These are phyloP conservation scores for Lithosia quadra DNA, from an alignment of 2,888 invertebrate genomes.

Conservation along the genomic window DNA sequence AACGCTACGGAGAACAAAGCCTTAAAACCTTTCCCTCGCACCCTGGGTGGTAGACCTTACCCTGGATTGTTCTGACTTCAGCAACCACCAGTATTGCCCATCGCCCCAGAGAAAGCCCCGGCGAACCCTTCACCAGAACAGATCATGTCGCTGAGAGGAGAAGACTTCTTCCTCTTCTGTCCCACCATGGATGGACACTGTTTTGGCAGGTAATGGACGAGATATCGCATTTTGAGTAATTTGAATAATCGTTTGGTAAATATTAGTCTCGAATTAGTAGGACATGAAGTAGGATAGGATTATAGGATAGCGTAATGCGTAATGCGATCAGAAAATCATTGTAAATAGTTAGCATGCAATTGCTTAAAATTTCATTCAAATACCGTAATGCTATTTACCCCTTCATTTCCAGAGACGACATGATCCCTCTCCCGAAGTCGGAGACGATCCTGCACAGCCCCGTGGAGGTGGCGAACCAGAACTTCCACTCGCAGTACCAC, in stretches of 20 bases:
- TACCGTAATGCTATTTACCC: no score
- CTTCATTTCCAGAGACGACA: slow-evolving; percentile 68
- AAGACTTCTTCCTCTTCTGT: slow-evolving; percentile 78
- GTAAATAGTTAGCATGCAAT: no score
- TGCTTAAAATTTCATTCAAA: no score
- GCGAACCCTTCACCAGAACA: slow-evolving; percentile 65
- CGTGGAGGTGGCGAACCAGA: slow-evolving; percentile 74
- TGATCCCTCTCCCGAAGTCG: slow-evolving; percentile 71
- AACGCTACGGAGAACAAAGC: no score
- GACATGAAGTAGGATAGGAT: no score
- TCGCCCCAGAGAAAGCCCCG: slow-evolving; percentile 68
- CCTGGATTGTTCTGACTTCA: slow-evolving; percentile 30
- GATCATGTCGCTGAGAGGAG: slow-evolving; percentile 71
- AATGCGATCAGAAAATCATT: no score
- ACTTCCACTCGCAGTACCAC: slow-evolving; percentile 75
- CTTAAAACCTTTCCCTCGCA: no score
- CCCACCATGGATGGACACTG: slow-evolving; percentile 69
- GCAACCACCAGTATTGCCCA: slow-evolving; percentile 62
- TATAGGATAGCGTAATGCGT: no score
- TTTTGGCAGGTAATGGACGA: slow-evolving; percentile 70
- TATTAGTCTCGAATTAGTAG: no score
- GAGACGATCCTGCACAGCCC: slow-evolving; percentile 75
- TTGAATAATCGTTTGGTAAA: no score
- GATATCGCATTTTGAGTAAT: not conserved
- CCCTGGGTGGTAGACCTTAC: not conserved